Evolutionary conservation across 2,888 invertebrate genomes (phyloP).

Genomic region (Ichneumoninae sp.): DNA sequence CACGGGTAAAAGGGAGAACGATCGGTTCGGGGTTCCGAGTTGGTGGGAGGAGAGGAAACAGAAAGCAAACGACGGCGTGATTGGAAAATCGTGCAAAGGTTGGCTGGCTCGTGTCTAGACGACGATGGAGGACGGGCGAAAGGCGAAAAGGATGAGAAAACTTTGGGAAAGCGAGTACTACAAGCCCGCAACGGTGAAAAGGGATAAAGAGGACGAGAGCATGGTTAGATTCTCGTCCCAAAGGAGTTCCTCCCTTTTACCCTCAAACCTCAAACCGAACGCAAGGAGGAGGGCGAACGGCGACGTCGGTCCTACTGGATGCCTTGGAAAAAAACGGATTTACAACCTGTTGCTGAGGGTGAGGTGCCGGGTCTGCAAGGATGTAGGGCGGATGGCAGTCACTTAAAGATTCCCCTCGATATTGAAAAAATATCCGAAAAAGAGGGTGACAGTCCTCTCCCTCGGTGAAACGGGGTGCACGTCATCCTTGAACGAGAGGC

Average conservation of each 20-base stretch:
- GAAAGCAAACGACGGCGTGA: slow-evolving; percentile 77
- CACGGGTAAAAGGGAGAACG: slow-evolving; percentile 15
- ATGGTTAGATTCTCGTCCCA: slow-evolving; percentile 74
- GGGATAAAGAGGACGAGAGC: slow-evolving; percentile 69
- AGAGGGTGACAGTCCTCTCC: slow-evolving; percentile 72
- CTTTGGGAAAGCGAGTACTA: slow-evolving; percentile 52
- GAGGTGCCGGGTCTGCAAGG: slow-evolving; percentile 49
- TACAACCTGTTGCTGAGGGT: slow-evolving; percentile 84
- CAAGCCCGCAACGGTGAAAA: slow-evolving; percentile 65
- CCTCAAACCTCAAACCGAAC: slow-evolving; percentile 83
- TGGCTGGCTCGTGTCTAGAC: slow-evolving; percentile 78
- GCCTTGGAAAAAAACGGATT: slow-evolving; percentile 73
- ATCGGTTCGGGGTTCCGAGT: slow-evolving; percentile 66
- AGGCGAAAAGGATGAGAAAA: slow-evolving; percentile 64
- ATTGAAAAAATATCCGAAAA: slow-evolving; percentile 84
- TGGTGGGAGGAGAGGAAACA: slow-evolving; percentile 56
- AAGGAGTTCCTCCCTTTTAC: slow-evolving; percentile 81
- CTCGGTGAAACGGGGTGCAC: slow-evolving; percentile 49
- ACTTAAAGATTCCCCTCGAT: slow-evolving; percentile 85
- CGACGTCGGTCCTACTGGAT: slow-evolving; percentile 62
- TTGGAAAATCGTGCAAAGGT: slow-evolving; percentile 82
- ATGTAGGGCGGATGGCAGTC: slow-evolving; percentile 71
- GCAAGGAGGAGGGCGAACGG: slow-evolving; percentile 51
- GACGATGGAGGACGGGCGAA: slow-evolving; percentile 47
- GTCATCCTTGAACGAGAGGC: slow-evolving; percentile 57